Evolutionary conservation across 2,888 invertebrate genomes (phyloP).

Genomic region (Athalia cordata): DNA sequence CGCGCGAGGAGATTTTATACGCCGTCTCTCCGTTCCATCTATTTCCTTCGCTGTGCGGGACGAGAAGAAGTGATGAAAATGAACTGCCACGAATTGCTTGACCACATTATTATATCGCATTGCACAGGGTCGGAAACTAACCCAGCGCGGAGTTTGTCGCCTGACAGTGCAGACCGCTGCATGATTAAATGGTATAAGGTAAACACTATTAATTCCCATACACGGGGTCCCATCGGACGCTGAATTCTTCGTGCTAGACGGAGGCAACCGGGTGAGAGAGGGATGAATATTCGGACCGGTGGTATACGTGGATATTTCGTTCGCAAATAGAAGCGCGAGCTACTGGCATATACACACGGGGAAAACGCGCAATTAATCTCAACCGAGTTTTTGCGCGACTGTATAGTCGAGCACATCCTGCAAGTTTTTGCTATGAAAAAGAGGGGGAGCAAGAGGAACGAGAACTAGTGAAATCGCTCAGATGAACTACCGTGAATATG

Average conservation of each 20-base stretch:
- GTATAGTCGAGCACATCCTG: constrained; percentile 36
- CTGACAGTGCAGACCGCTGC: constrained; percentile 43
- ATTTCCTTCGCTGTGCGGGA: not conserved
- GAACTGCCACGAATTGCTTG: not conserved
- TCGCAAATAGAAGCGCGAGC: constrained; percentile 29
- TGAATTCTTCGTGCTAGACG: constrained; percentile 44
- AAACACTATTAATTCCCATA: constrained; percentile 56
- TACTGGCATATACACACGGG: constrained; percentile 5
- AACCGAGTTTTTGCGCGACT: constrained; percentile 35
- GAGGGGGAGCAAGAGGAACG: not conserved
- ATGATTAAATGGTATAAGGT: constrained; percentile 56
- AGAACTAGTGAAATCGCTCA: constrained; percentile 13
- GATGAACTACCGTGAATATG: constrained; percentile 36
- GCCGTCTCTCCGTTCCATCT: no score
- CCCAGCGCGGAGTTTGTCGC: constrained; percentile 19
- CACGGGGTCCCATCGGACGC: constrained; percentile 47
- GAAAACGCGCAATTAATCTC: constrained; percentile 45
- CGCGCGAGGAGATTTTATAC: no score
- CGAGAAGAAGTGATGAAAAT: not conserved
- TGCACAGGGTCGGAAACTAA: not conserved
- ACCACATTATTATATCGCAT: not conserved
- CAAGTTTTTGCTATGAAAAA: constrained; percentile 11
- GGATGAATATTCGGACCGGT: not conserved
- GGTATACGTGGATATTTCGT: constrained; percentile 20
- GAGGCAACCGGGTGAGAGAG: constrained; percentile 11